phyloP scores from a whole-genome alignment of 1,140 invertebrate genomes.

The Drosophila simulans region DNA sequence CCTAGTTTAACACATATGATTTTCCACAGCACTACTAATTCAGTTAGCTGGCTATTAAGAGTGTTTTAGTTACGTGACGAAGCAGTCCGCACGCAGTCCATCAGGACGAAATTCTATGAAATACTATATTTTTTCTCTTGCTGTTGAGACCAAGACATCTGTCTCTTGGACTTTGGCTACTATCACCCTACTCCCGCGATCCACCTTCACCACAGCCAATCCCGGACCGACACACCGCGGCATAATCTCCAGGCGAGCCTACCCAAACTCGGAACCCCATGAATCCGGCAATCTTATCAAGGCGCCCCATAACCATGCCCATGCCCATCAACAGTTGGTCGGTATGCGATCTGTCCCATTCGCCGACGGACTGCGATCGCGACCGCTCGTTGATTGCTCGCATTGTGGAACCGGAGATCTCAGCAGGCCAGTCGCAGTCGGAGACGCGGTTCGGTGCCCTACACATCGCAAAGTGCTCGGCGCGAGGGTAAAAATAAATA shows the following conservation, averaged over 20 bases:
- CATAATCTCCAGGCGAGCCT: slow-evolving; percentile 11
- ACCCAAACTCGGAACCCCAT: slow-evolving; percentile 14
- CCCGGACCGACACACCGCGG: slow-evolving; percentile 23
- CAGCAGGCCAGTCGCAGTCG: slow-evolving; percentile 24
- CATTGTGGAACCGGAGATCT: slow-evolving; percentile 14
- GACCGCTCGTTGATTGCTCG: slow-evolving; percentile 29
- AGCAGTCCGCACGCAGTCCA: not conserved
- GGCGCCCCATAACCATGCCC: not conserved
- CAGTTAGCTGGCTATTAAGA: no score
- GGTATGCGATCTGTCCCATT: slow-evolving; percentile 29
- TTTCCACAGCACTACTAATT: not conserved
- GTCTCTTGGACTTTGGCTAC: slow-evolving; percentile 33
- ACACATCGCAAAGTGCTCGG: slow-evolving; percentile 37
- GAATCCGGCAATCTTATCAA: slow-evolving; percentile 19
- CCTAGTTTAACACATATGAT: not conserved
- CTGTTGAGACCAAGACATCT: not conserved
- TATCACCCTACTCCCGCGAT: slow-evolving; percentile 21
- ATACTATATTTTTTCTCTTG: not conserved
- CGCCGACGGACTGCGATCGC: slow-evolving; percentile 23
- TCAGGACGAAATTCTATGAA: not conserved
- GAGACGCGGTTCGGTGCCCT: slow-evolving; percentile 28
- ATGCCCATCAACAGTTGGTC: slow-evolving; percentile 34
- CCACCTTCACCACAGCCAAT: slow-evolving; percentile 38
- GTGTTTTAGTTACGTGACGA: no score
- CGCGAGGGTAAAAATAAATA: slow-evolving; percentile 46